Percentiles rank a stretch among this genome's conserved stretches.
Conservation (phyloP, 2,888 invertebrate genomes). For the Tigriopus californicus region DNA sequence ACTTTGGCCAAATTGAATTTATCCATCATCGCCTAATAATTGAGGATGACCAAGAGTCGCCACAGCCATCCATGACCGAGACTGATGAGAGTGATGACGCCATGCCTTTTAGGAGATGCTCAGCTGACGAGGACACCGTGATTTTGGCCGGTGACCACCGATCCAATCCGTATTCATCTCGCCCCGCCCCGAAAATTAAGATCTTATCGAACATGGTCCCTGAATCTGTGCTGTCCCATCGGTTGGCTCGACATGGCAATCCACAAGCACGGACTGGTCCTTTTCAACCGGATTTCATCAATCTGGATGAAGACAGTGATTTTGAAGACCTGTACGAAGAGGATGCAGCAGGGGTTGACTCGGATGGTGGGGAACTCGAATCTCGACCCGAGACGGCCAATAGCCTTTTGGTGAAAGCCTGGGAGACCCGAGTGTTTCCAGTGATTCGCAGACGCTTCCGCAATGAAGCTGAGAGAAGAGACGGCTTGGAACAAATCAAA, state of each 20-base stretch:
- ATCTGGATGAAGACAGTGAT: conserved; percentile 17
- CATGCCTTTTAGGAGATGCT: no score
- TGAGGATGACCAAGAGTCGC: no score
- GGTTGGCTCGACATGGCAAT: background rate
- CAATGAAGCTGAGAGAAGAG: conserved; percentile 29
- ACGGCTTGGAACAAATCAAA: conserved; percentile 29
- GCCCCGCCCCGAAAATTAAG: no score
- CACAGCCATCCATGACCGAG: no score
- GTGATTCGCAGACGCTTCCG: conserved; percentile 27
- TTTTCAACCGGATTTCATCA: conserved; percentile 20
- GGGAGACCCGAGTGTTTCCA: conserved; percentile 28
- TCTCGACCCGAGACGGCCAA: background rate
- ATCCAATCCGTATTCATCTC: no score
- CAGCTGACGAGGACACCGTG: no score
- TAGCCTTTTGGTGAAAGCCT: conserved; percentile 26
- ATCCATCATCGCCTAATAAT: conserved; percentile 20
- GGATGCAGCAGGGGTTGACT: conserved; percentile 27
- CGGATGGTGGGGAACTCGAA: conserved; percentile 22
- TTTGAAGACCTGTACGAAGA: conserved; percentile 25
- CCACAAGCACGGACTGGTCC: background rate
- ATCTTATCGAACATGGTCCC: no score
- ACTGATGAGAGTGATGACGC: no score
- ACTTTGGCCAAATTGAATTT: conserved; percentile 25
- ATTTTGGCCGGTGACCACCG: no score
- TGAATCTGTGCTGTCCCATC: background rate